Evolutionary conservation across 2,113 vertebrate species (phyloP).

Genomic region (Leiothrix lutea): DNA sequence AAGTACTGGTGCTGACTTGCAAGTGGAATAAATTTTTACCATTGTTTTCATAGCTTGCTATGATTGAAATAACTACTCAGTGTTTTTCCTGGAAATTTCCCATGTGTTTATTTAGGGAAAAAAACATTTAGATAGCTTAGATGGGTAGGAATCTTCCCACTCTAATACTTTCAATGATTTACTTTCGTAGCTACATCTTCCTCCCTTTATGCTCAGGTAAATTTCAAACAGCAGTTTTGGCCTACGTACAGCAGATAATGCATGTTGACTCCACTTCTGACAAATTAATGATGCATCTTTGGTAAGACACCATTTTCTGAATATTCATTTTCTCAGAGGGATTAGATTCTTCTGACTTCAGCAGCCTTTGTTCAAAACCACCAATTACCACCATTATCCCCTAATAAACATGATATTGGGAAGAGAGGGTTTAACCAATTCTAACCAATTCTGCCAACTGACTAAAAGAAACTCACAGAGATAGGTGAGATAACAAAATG

Average conservation of each 20-base stretch:
- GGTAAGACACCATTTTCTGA: slow-evolving; percentile 6
- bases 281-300: neutral
- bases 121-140: neutral
- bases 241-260: neutral
- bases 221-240: neutral
- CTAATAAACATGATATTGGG: neutral
- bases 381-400: neutral
- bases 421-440: accelerated
- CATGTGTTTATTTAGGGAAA: neutral
- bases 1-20: neutral
- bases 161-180: neutral
- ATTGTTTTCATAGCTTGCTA: neutral
- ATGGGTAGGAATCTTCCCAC: neutral
- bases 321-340: neutral
- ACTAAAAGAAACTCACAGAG: neutral
- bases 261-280: neutral
- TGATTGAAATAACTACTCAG: neutral
- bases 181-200: neutral
- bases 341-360: neutral
- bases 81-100: neutral
- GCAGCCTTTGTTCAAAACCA: neutral
- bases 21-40: neutral
- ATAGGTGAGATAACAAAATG: neutral
- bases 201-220: neutral
- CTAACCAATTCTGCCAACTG: neutral